A percentile compares a stretch with the other conserved stretches of the same genome.
Conservation (phyloP, 2,888 invertebrate species). For the Lycia hirtaria region DNA sequence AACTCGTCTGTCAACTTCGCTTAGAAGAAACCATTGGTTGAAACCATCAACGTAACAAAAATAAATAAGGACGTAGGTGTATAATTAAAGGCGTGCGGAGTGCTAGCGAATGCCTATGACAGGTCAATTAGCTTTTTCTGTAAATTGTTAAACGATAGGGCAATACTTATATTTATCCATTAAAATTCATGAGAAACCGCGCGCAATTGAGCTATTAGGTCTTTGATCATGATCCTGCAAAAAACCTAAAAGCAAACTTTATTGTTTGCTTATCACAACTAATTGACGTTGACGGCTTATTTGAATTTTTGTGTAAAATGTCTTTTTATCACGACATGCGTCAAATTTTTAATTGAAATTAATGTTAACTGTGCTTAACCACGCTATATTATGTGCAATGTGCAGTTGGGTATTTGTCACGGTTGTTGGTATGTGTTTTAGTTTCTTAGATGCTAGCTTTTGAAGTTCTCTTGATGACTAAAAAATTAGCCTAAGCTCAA, state of each 20-base stretch:
- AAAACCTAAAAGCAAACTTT: slow-evolving; percentile 45
- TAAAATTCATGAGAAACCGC: slow-evolving; percentile 37
- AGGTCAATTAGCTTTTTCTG: slow-evolving; percentile 32
- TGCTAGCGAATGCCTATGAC: slow-evolving; percentile 28
- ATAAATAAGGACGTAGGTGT: slow-evolving; percentile 14
- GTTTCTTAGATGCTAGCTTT: too few species aligned
- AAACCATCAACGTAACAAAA: neutral
- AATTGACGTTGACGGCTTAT: slow-evolving; percentile 59
- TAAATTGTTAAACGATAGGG: slow-evolving; percentile 32
- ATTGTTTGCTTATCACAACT: slow-evolving; percentile 45
- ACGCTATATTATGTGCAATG: neutral
- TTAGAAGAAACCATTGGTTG: neutral
- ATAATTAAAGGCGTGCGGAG: slow-evolving; percentile 25
- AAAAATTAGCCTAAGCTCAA: too few species aligned
- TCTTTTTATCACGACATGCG: slow-evolving; percentile 13
- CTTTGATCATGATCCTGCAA: slow-evolving; percentile 37
- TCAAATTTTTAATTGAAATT: neutral
- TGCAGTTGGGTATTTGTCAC: neutral
- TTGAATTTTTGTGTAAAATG: slow-evolving; percentile 35
- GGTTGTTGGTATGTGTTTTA: neutral
- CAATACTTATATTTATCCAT: slow-evolving; percentile 24
- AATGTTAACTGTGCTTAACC: neutral
- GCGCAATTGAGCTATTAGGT: slow-evolving; percentile 29
- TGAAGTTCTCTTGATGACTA: too few species aligned
- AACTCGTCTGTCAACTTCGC: too few species aligned